Evolutionary conservation across 2,113 vertebrate genomes (phyloP), one percentile per base, ranked within the genome.

Genomic region (Anarrhichthys ocellatus): DNA sequence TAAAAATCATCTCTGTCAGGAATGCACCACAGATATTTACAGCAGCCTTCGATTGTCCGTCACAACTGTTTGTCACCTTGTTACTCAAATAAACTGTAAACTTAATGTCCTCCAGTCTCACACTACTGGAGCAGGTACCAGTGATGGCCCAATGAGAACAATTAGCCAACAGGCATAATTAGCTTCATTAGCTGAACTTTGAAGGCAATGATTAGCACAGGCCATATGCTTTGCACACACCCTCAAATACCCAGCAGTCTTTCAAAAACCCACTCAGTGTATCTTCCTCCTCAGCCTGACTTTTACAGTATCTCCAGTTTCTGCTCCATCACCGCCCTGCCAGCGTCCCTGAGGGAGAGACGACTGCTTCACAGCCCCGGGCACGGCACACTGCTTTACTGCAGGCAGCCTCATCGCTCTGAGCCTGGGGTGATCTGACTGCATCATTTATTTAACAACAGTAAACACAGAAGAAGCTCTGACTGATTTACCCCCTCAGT

Each of bases 381-480:
- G 83, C 63, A 1, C 67, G 15, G 62, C 80, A 76, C 58, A 20
- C 40, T 79, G 81, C 75, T 77, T 58, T 73, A 71, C 87, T 84
- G 77, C 83, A 82, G 84, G 66, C 78, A 40, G 80, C 80, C 50
- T 66, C 64, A 2, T 58, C 58, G 72, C 83, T 86, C 81, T 48
- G 58, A 80, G 78, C 56, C 22, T 0, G 18, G 3, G 63, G 27
- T 84, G 69, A 89, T 83, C 83, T 77, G 70, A 59, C 61, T 62
- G 81, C 71, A 89, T 92, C 85, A 83, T 91, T 89, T 89, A 89
- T 92, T 91, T 40, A 92, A 80, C 81, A 74, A 88, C 70, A 29
- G 81, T 83, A 85, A 87, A 89, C 82, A 89, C 68, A 79, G 65
- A 74, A 9, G 70, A 73, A 52, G 52, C 48, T 62, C 70, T 83